These are phyloP conservation scores for Turdus rufiventris DNA, from an alignment of 2,113 vertebrate genomes.

Conservation along the genomic window DNA sequence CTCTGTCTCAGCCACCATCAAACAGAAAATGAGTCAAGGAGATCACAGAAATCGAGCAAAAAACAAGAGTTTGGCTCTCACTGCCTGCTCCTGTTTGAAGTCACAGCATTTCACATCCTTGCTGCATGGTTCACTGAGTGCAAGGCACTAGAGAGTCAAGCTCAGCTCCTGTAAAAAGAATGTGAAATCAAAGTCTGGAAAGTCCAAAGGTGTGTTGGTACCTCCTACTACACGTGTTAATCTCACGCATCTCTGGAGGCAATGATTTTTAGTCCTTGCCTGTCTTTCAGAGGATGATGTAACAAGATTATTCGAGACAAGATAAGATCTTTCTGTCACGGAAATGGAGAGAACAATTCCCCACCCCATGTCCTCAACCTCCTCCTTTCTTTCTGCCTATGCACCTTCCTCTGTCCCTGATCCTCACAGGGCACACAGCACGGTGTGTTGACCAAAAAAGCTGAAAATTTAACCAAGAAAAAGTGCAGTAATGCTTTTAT, in stretches of 20 bases:
- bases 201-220: not conserved
- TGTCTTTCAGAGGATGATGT: not conserved
- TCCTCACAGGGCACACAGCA: not conserved
- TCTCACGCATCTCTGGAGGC: not conserved
- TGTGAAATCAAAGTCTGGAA: constrained; percentile 23
- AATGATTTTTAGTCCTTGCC: not conserved
- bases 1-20: not conserved
- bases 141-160: not conserved
- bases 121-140: not conserved
- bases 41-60: not conserved
- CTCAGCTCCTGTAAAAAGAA: not conserved
- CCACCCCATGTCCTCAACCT: not conserved
- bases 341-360: not conserved
- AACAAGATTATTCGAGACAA: not conserved
- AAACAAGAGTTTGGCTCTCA: not conserved
- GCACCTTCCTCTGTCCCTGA: not conserved
- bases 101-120: not conserved
- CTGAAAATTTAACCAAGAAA: not conserved
- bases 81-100: not conserved
- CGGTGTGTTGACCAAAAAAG: not conserved
- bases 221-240: not conserved
- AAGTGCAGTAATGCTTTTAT: not conserved
- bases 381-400: not conserved
- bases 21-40: not conserved
- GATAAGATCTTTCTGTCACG: not conserved